Conservation (phyloP, 1,140 invertebrate species). For the Maniola jurtina region DNA sequence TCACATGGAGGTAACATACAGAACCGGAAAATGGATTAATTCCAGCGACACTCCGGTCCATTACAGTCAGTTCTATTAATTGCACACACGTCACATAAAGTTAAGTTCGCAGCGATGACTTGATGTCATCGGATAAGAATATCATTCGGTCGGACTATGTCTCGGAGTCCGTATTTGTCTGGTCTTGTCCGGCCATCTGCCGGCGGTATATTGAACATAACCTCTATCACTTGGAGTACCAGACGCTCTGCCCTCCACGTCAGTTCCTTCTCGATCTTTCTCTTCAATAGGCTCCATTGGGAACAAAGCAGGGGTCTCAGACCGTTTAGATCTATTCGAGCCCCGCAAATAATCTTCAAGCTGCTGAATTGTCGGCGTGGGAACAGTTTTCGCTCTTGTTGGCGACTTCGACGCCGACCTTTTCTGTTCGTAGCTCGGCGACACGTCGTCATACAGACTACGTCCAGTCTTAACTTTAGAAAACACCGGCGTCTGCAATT, state of each 20-base stretch:
- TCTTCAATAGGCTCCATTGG: constrained; percentile 74
- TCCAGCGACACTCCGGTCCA: not conserved
- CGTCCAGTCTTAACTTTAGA: constrained; percentile 68
- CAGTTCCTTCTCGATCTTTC: constrained; percentile 63
- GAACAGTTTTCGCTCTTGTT: constrained; percentile 56
- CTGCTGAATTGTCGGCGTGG: constrained; percentile 70
- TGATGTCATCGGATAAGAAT: constrained; percentile 13
- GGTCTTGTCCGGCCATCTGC: constrained; percentile 80
- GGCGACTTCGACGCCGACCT: constrained; percentile 51
- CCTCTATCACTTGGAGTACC: constrained; percentile 84
- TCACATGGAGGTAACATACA: constrained; percentile 8
- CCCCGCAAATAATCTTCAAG: constrained; percentile 68
- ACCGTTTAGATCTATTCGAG: constrained; percentile 51
- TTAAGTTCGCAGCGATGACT: constrained; percentile 20
- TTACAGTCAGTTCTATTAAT: constrained; percentile 15
- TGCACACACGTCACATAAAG: constrained; percentile 21
- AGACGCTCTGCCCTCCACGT: constrained; percentile 64
- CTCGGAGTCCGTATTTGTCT: constrained; percentile 79
- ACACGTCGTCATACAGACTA: constrained; percentile 60
- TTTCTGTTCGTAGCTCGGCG: constrained; percentile 58
- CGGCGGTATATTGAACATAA: constrained; percentile 84
- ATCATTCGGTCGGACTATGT: constrained; percentile 79
- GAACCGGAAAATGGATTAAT: constrained; percentile 22
- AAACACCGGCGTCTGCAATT: constrained; percentile 71
- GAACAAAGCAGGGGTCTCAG: constrained; percentile 74